A percentile compares a stretch with the other conserved stretches of the same genome.
phyloP scores from a whole-genome alignment of 1,140 invertebrate species.

The Cotesia typhae region DNA sequence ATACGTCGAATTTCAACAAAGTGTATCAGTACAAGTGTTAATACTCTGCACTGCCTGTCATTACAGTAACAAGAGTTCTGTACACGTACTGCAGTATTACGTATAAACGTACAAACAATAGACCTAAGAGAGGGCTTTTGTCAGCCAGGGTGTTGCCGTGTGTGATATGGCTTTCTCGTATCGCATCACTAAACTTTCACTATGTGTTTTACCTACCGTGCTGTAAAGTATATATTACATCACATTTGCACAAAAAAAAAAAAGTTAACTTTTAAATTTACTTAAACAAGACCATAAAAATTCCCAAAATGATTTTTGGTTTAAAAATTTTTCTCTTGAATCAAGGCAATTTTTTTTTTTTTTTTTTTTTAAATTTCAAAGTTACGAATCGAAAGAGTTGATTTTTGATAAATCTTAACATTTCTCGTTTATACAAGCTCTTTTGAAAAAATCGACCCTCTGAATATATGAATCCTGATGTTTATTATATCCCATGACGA shows the following conservation, averaged over 20 bases:
- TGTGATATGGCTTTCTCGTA: neutral
- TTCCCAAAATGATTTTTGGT: neutral
- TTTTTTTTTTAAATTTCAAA: no score
- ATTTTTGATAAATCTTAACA: no score
- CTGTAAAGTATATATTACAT: slow-evolving; percentile 11
- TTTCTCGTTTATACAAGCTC: neutral
- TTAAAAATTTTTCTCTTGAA: no score
- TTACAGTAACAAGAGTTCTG: no score
- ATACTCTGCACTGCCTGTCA: no score
- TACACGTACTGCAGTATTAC: no score
- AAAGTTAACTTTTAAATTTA: no score
- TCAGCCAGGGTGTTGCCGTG: neutral
- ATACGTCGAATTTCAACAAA: neutral
- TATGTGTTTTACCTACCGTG: neutral
- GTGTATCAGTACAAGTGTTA: no score
- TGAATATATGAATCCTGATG: neutral
- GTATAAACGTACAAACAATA: no score
- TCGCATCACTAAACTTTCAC: slow-evolving; percentile 20
- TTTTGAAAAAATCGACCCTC: slow-evolving; percentile 28
- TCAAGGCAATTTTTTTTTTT: no score
- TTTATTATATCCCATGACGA: slow-evolving; percentile 26
- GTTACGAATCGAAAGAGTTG: no score
- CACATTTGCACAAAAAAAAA: neutral
- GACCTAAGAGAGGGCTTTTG: neutral
- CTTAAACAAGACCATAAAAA: neutral